These are phyloP conservation scores for Labroides dimidiatus DNA, from an alignment of 2,797 vertebrate species.

Conservation along the genomic window DNA sequence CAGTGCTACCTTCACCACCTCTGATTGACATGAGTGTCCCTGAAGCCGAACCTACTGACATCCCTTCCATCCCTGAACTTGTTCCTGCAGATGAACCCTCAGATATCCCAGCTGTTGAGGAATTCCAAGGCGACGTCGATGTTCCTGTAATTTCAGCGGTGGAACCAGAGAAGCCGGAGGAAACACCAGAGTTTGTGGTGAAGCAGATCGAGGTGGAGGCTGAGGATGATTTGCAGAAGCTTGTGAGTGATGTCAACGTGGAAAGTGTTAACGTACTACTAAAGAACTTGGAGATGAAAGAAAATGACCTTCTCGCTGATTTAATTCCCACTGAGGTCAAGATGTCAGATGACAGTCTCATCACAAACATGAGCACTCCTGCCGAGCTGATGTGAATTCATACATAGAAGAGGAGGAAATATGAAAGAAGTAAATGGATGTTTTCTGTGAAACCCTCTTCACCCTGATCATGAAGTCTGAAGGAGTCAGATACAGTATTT, in stretches of 20 bases:
- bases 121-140: conserved; percentile 28
- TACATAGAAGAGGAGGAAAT: conserved; percentile 6
- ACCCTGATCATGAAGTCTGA: conserved; percentile 47
- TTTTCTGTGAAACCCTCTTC: conserved; percentile 44
- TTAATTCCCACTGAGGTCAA: conserved; percentile 67
- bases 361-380: conserved; percentile 50
- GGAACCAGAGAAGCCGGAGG: conserved; percentile 41
- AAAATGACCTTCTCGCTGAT: conserved; percentile 69
- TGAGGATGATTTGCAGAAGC: conserved; percentile 46
- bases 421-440: conserved; percentile 31
- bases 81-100: conserved; percentile 28
- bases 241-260: conserved; percentile 52
- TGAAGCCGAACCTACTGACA: conserved; percentile 35
- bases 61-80: conserved; percentile 30
- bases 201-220: conserved; percentile 44
- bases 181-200: conserved; percentile 40
- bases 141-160: conserved; percentile 17
- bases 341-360: conserved; percentile 47
- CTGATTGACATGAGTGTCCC: conserved; percentile 35
- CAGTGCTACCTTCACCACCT: conserved; percentile 20
- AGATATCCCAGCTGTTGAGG: conserved; percentile 29
- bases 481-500: conserved; percentile 27
- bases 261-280: conserved; percentile 59
- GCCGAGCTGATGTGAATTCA: conserved; percentile 68
- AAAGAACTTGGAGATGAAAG: conserved; percentile 64